phyloP scores from a whole-genome alignment of 2,113 vertebrate genomes.

The Solenodon paradoxus region DNA sequence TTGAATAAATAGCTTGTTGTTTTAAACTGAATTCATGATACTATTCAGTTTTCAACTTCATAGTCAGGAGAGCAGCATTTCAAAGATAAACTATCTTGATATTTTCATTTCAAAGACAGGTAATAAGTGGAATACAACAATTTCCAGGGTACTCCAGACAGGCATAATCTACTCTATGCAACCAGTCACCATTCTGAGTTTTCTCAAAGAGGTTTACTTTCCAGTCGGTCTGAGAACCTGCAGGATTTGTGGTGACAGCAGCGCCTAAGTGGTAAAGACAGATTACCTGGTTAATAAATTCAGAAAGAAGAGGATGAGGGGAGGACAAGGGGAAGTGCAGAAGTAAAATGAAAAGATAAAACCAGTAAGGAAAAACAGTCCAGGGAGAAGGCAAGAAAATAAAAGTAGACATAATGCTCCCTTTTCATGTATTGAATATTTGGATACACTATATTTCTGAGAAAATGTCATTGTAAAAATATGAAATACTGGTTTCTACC shows the following conservation, averaged over 20 bases:
- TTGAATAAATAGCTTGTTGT: slow-evolving; percentile 80
- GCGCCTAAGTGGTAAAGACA: slow-evolving; percentile 68
- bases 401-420: background rate
- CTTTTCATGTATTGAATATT: background rate
- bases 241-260: slow-evolving; percentile 74
- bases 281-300: slow-evolving; percentile 80
- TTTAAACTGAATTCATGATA: slow-evolving; percentile 84
- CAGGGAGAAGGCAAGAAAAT: background rate
- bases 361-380: slow-evolving; percentile 36
- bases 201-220: slow-evolving; percentile 81
- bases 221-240: slow-evolving; percentile 72
- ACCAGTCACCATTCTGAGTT: slow-evolving; percentile 74
- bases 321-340: slow-evolving; percentile 66
- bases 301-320: background rate
- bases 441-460: background rate
- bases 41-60: slow-evolving; percentile 80
- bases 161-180: slow-evolving; percentile 80
- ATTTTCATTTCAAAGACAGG: slow-evolving; percentile 86
- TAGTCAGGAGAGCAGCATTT: slow-evolving; percentile 78
- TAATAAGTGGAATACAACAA: slow-evolving; percentile 83
- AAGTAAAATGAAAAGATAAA: slow-evolving; percentile 67
- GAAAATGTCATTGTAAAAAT: slow-evolving; percentile 47
- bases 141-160: slow-evolving; percentile 80
- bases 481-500: slow-evolving; percentile 40
- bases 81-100: slow-evolving; percentile 84